Conservation (phyloP, 2,888 invertebrate genomes). For the Phoenoteleia sp. region DNA sequence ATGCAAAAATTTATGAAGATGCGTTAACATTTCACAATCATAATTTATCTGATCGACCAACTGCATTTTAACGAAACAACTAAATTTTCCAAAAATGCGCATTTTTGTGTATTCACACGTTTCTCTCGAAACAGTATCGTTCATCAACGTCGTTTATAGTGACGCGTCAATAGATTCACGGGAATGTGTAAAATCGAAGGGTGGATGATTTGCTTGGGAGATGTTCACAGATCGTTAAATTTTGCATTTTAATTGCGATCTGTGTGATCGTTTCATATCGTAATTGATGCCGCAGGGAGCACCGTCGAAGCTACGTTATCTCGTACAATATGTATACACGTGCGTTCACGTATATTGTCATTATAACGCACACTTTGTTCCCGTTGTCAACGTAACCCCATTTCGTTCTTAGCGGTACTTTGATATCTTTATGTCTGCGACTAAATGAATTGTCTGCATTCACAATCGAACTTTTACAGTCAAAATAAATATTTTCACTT, state of each 20-base stretch:
- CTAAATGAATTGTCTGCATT: slow-evolving; percentile 80
- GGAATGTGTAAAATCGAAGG: slow-evolving; percentile 49
- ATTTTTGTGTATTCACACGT: slow-evolving; percentile 33
- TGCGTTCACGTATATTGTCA: slow-evolving; percentile 26
- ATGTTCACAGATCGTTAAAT: slow-evolving; percentile 77
- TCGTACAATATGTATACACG: slow-evolving; percentile 24
- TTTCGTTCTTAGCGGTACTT: slow-evolving; percentile 72
- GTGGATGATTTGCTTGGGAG: slow-evolving; percentile 42
- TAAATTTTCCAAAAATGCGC: slow-evolving; percentile 23
- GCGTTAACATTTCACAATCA: background rate
- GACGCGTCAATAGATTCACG: slow-evolving; percentile 33
- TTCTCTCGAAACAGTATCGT: slow-evolving; percentile 25
- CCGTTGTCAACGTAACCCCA: slow-evolving; percentile 60
- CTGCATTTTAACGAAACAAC: slow-evolving; percentile 33
- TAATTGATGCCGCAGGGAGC: slow-evolving; percentile 81
- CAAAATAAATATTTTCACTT: slow-evolving; percentile 81
- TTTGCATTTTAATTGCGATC: slow-evolving; percentile 82
- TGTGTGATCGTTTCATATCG: slow-evolving; percentile 67
- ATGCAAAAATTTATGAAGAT: too few relatives aligned
- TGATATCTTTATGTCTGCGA: slow-evolving; percentile 79
- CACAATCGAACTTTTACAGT: slow-evolving; percentile 75
- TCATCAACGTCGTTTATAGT: slow-evolving; percentile 33
- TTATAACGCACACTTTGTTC: slow-evolving; percentile 45
- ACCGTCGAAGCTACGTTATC: slow-evolving; percentile 27
- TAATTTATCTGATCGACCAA: slow-evolving; percentile 22